These are phyloP conservation scores for Drosophila lacertosa DNA, from an alignment of 1,140 invertebrate genomes.

Conservation along the genomic window DNA sequence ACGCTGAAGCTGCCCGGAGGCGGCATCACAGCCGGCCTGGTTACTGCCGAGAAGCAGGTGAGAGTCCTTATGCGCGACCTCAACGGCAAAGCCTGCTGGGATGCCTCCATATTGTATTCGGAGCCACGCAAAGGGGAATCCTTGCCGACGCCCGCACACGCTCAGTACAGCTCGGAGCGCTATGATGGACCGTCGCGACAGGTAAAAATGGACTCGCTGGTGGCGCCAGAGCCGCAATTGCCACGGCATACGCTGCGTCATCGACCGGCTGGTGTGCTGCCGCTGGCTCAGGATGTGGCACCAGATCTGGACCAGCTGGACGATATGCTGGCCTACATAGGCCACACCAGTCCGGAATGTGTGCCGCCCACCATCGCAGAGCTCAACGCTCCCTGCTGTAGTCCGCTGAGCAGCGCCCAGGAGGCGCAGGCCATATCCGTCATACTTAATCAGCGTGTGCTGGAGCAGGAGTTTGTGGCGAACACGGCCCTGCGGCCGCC, in stretches of 20 bases:
- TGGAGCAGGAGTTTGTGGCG: slow-evolving; percentile 89
- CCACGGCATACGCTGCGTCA: slow-evolving; percentile 89
- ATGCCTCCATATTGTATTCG: slow-evolving; percentile 94
- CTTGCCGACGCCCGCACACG: slow-evolving; percentile 22
- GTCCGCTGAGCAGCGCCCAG: slow-evolving; percentile 88
- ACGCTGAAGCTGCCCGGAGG: slow-evolving; percentile 92
- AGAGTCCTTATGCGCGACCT: slow-evolving; percentile 95
- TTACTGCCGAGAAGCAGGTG: slow-evolving; percentile 89
- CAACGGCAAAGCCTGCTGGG: slow-evolving; percentile 98
- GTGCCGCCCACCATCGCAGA: slow-evolving; percentile 88
- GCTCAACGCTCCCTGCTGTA: slow-evolving; percentile 89
- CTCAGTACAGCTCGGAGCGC: slow-evolving; percentile 34
- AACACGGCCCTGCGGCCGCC: slow-evolving; percentile 82
- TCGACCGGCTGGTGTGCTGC: slow-evolving; percentile 90
- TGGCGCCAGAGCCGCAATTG: slow-evolving; percentile 51
- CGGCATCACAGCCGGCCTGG: slow-evolving; percentile 90
- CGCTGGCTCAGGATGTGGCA: slow-evolving; percentile 92
- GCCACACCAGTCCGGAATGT: slow-evolving; percentile 96
- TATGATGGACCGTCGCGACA: slow-evolving; percentile 33
- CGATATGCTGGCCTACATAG: slow-evolving; percentile 96
- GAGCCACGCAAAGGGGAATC: slow-evolving; percentile 85
- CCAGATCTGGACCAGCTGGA: slow-evolving; percentile 96
- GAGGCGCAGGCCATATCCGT: slow-evolving; percentile 94
- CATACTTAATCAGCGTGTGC: slow-evolving; percentile 91
- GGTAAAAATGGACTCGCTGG: slow-evolving; percentile 60